A percentile compares a stretch with the other conserved stretches of the same genome.
Evolutionary conservation across 2,113 vertebrate species (phyloP).

Genomic region (Bubo bubo): DNA sequence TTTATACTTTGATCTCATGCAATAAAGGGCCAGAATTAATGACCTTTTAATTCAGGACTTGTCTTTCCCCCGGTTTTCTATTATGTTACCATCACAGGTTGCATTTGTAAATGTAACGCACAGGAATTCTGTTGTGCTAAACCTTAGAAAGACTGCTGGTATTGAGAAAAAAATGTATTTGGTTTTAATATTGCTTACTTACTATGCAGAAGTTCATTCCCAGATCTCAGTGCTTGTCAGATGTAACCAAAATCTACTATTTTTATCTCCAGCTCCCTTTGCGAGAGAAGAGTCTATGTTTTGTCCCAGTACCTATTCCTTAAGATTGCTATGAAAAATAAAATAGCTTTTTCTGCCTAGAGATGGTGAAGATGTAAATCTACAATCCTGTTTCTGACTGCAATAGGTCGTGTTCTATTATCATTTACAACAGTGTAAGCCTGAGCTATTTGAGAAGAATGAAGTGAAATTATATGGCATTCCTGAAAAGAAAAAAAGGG

Average conservation of each 20-base stretch:
- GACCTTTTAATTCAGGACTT: neutral
- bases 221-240: neutral
- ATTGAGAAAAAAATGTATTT: neutral
- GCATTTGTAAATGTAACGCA: neutral
- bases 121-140: neutral
- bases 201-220: neutral
- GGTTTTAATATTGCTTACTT: neutral
- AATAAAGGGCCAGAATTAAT: neutral
- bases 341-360: neutral
- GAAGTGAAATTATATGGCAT: neutral
- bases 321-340: neutral
- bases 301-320: neutral
- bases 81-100: neutral
- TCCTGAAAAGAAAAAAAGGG: neutral
- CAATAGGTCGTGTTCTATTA: neutral
- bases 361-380: neutral
- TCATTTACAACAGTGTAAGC: neutral
- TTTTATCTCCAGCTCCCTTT: neutral
- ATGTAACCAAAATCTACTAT: neutral
- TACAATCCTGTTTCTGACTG: neutral
- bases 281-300: neutral
- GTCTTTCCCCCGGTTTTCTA: neutral
- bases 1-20: neutral
- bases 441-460: neutral
- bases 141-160: neutral